A percentile compares a stretch with the other conserved stretches of the same genome.
Conservation (phyloP, 2,113 vertebrate species). For the Spheniscus mendiculus region DNA sequence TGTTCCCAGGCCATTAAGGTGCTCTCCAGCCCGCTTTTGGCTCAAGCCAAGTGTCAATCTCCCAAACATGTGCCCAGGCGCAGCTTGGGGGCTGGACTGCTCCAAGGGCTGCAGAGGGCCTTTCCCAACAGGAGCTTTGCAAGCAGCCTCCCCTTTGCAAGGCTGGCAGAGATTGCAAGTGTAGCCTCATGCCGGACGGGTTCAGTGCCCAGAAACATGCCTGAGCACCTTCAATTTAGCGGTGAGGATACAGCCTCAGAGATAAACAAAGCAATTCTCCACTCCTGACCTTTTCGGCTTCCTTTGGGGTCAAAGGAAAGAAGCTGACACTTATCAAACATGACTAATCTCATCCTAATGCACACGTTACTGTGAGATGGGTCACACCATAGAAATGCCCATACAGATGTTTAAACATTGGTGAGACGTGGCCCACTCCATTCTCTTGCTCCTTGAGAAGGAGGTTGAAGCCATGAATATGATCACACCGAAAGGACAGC, state of each 20-base stretch:
- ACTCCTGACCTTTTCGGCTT: neutral
- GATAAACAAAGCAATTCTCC: neutral
- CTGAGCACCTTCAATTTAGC: neutral
- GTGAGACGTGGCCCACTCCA: neutral
- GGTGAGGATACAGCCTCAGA: neutral
- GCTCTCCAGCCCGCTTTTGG: neutral
- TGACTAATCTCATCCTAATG: neutral
- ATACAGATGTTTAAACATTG: neutral
- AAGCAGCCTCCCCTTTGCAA: neutral
- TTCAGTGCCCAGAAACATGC: neutral
- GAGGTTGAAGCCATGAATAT: neutral
- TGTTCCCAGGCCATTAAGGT: neutral
- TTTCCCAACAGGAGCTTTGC: neutral
- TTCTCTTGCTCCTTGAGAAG: neutral
- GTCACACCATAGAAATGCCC: neutral
- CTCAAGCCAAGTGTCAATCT: neutral
- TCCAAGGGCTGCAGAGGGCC: neutral
- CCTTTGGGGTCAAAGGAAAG: neutral
- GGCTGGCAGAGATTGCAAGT: neutral
- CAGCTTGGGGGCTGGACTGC: neutral
- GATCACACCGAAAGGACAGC: neutral
- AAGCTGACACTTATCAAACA: neutral
- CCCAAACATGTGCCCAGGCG: neutral
- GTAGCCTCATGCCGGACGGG: fast-evolving
- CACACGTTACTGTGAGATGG: neutral